Conservation (phyloP, 2,888 invertebrate species). For the Noctua pronuba region DNA sequence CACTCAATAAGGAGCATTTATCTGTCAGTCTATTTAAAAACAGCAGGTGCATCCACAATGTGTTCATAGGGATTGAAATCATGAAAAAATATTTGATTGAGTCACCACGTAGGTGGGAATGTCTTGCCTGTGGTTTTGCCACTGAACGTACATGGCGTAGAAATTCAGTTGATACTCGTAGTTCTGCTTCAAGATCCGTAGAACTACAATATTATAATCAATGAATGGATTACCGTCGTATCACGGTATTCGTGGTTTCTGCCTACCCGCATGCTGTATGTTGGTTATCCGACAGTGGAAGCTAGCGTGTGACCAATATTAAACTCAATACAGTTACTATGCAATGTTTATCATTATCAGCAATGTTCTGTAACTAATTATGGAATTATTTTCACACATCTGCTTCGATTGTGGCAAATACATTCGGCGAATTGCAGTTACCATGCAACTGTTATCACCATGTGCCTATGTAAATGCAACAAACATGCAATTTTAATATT, state of each 20-base stretch:
- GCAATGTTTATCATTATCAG: constrained; percentile 31
- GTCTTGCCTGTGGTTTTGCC: neutral
- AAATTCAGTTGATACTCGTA: constrained; percentile 2
- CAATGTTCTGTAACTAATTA: constrained; percentile 27
- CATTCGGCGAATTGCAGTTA: constrained; percentile 4
- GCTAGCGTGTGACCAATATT: constrained; percentile 17
- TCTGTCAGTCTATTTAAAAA: constrained; percentile 18
- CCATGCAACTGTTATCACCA: constrained; percentile 32
- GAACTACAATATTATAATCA: neutral
- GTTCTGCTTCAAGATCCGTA: constrained; percentile 11
- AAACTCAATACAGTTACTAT: constrained; percentile 29
- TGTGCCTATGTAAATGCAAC: constrained; percentile 14
- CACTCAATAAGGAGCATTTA: constrained; percentile 9
- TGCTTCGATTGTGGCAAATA: constrained; percentile 22
- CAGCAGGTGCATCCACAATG: constrained; percentile 16
- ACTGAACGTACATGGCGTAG: neutral
- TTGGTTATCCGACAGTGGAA: constrained; percentile 28
- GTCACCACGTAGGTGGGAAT: neutral
- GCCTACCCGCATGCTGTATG: constrained; percentile 7
- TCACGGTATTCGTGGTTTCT: neutral
- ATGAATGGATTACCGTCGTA: neutral
- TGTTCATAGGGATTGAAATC: constrained; percentile 1
- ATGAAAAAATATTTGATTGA: neutral
- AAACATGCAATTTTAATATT: constrained; percentile 10
- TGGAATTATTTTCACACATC: constrained; percentile 39